Evolutionary conservation across 2,888 invertebrate species (phyloP).

Genomic region (Automeris io): DNA sequence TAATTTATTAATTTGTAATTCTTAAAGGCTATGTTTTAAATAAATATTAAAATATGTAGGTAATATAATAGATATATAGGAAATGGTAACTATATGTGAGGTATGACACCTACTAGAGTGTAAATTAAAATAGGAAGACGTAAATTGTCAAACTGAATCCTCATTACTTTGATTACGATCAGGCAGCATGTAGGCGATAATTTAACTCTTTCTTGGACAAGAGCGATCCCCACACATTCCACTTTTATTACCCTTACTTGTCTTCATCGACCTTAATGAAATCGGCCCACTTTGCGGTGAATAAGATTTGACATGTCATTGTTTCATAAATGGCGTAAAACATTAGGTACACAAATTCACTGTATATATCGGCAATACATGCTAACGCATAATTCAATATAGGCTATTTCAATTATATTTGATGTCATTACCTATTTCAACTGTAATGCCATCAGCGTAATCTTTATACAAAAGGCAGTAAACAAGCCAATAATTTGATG

Average conservation of each 20-base stretch:
- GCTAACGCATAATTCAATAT: too few species aligned
- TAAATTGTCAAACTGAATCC: conserved; percentile 25
- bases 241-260: conserved; percentile 13
- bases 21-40: too few species aligned
- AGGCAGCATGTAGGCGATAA: conserved; percentile 21
- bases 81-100: conserved; percentile 4
- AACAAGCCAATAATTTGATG: too few species aligned
- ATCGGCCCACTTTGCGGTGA: conserved; percentile 12
- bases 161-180: conserved; percentile 19
- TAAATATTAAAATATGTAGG: too few species aligned
- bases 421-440: too few species aligned
- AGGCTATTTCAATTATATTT: too few species aligned
- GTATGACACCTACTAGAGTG: conserved; percentile 20
- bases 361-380: too few species aligned
- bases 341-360: too few species aligned
- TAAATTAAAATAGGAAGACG: conserved; percentile 24
- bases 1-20: too few species aligned
- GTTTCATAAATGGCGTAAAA: background rate
- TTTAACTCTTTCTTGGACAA: conserved; percentile 22
- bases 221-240: conserved; percentile 16
- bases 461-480: too few species aligned
- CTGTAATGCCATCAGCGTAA: too few species aligned
- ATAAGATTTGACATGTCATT: conserved; percentile 5
- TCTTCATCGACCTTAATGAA: conserved; percentile 14
- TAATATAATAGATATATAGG: too few species aligned